Conservation (phyloP, 2,113 vertebrate genomes). For the Notechis scutatus region DNA sequence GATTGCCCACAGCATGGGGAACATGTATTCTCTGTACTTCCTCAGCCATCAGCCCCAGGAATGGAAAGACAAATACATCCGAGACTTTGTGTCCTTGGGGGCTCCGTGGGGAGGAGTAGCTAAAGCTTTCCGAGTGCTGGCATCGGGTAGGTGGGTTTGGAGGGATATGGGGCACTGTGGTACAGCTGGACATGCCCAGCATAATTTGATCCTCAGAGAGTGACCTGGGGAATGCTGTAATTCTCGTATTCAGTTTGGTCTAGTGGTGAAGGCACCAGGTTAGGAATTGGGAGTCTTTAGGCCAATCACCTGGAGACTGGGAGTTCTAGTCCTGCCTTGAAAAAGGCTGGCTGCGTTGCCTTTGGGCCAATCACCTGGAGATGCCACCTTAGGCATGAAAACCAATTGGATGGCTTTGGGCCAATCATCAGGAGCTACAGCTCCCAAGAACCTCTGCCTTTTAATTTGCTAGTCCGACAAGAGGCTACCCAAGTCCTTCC, state of each 20-base stretch:
- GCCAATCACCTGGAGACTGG: no score
- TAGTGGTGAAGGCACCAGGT: background rate
- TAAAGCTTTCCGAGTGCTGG: slow-evolving; percentile 90
- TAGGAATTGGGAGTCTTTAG: background rate
- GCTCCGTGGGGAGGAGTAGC: slow-evolving; percentile 93
- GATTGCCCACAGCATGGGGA: slow-evolving; percentile 97
- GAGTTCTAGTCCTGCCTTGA: no score
- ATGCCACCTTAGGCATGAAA: no score
- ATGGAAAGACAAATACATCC: slow-evolving; percentile 94
- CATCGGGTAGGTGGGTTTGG: slow-evolving; percentile 78
- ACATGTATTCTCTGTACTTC: slow-evolving; percentile 95
- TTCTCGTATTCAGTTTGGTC: background rate
- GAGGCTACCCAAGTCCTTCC: no score
- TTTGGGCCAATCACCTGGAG: no score
- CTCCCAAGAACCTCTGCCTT: no score
- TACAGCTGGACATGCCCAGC: background rate
- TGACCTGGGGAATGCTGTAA: background rate
- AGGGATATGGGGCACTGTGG: fast-evolving
- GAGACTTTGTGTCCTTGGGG: slow-evolving; percentile 83
- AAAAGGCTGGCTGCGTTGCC: no score
- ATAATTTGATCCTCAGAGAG: background rate
- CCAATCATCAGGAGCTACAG: no score
- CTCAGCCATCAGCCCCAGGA: slow-evolving; percentile 88
- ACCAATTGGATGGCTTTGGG: no score
- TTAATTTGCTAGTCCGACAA: no score